Base-by-base conservation (phyloP, 1,140 invertebrate species). In the Tribolium madens region DNA sequence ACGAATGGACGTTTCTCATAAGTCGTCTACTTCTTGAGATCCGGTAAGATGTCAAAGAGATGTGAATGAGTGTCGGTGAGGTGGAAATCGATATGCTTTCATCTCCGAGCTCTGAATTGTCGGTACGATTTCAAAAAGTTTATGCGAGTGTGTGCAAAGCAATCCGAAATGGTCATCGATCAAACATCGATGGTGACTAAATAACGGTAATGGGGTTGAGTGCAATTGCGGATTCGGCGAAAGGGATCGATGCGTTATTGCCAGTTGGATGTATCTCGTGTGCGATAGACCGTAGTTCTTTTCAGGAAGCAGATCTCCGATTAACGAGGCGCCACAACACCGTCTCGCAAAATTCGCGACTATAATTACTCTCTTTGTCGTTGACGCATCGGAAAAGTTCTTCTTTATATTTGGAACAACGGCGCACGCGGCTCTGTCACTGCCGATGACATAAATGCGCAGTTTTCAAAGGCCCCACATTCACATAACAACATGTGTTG, bases 331-430 rank as follows among this genome's bases (percentile, higher is more conserved):
- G 57, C 26, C 57, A 57, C 52, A 57, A 57, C 52, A 21, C 17
- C 13, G 57, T 60, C 18, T 60, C 53, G n/a, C 3, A 13, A 64
- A 13, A 33, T 33, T 33, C 52, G 17, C 52, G 52, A 33, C 26
- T 64, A 64, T 64, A 64, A 64, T 64, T 64, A 64, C 57, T 64
- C 57, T 21, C 57, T 42, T 36, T 12, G 53, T 3, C 18, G 53
- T 60, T 60, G 57, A 64, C 57, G 57, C 57, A 64, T 64, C 26
- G 57, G 57, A 12, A 64, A 64, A n/a, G 5, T 64, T 18, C 57
- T 64, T 18, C 57, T 64, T 13, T 64, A 64, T 64, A 64, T 64
- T 64, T 64, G 57, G 57, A 64, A 64, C 53, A 60, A 18, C 53
- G 26, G 17, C 53, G 26, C 53, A 60, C 18, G 53, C 53, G 13